Evolutionary conservation across 2,113 vertebrate species (phyloP).

Genomic region (Ursus arctos): DNA sequence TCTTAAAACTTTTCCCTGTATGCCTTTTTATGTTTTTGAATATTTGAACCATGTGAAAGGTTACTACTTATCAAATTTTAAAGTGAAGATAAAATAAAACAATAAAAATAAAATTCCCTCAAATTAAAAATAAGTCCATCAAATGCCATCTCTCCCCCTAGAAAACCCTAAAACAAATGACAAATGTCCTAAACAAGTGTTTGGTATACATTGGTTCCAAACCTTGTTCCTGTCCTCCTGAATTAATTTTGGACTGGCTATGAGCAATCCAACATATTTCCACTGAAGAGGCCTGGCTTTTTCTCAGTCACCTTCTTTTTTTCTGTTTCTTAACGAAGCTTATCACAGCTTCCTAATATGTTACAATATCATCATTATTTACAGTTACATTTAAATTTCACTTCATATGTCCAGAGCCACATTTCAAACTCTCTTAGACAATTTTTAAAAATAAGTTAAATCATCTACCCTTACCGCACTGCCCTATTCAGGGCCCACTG

Average conservation of each 20-base stretch:
- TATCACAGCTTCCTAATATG: neutral
- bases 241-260: neutral
- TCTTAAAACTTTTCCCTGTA: neutral
- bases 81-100: constrained; percentile 35
- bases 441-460: constrained; percentile 42
- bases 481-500: neutral
- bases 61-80: constrained; percentile 15
- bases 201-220: neutral
- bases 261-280: neutral
- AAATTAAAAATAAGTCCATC: constrained; percentile 26
- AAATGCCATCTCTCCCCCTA: neutral
- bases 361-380: neutral
- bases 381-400: constrained; percentile 32
- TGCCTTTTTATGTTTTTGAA: neutral
- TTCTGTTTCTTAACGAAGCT: neutral
- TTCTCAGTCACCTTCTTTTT: neutral
- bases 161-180: constrained; percentile 5
- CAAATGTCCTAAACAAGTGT: neutral
- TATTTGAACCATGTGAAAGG: neutral
- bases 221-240: neutral
- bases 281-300: neutral
- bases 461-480: neutral
- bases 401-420: neutral
- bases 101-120: neutral
- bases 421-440: constrained; percentile 40